Evolutionary conservation across 2,888 invertebrate species (phyloP), one percentile per base, ranked within the genome.

Genomic region (Mesorhabditis sp.): DNA sequence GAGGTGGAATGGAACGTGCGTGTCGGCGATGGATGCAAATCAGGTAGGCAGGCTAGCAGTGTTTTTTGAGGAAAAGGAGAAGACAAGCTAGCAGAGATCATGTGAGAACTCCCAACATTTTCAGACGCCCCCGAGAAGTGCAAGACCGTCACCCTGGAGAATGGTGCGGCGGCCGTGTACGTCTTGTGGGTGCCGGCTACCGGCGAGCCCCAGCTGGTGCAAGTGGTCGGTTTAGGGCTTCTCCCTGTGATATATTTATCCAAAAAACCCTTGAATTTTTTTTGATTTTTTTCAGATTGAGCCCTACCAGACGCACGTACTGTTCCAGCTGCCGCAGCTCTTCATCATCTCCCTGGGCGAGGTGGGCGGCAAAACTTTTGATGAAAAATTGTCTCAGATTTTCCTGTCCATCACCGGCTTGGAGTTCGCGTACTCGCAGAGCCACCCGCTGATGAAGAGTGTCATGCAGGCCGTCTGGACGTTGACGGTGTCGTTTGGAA

Each of bases 381-480:
- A 50, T 50, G 10, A 50, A 13, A 10, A 10, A 13, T 10, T 50
- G 58, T 2, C n/a, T 50, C n/a, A 50, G 58, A n/a, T 50, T 13
- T 50, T 10, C 10, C 58, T 50, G 7, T 50, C 58, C n/a, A n/a
- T 50, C 10, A 50, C 58, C n/a, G 58, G 58, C 7, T n/a, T 50
- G 10, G 58, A 50, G 58, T 50, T 50, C 58, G 58, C n/a, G 10
- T 50, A 50, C 58, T 10, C 7, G 10, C 58, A 50, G n/a, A 50
- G 58, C 58, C 58, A 10, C 10, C 58, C 58, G n/a, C n/a, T 50
- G 7, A 50, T 50, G 58, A 50, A 50, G 58, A 50, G 58, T n/a
- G n/a, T 50, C 10, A 50, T 50, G 58, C 58, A 50, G 58, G 58
- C 58, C n/a, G n/a, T 50, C 7, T 50, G 58, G 58, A 50, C 58